A percentile compares a stretch with the other conserved stretches of the same genome.
These are phyloP conservation scores for Bergia puertoricense DNA, from an alignment of 92 coral and sea anemone genomes.

Conservation along the genomic window DNA sequence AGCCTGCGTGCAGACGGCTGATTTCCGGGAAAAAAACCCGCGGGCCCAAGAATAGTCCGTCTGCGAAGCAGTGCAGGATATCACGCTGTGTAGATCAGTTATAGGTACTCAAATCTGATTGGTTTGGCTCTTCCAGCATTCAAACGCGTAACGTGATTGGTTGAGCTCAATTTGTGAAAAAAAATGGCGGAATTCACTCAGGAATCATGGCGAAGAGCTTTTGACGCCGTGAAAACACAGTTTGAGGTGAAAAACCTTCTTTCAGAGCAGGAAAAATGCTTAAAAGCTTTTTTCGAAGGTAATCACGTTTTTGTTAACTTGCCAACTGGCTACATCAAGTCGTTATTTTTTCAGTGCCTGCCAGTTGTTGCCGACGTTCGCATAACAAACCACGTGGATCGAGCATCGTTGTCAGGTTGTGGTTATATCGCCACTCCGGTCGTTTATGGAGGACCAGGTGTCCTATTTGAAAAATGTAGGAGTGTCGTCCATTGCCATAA, in stretches of 20 bases:
- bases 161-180: neutral
- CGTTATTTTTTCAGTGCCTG: slow-evolving; percentile 30
- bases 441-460: slow-evolving; percentile 76
- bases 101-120: slow-evolving; percentile 44
- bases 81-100: slow-evolving; percentile 36
- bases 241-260: too few species aligned
- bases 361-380: slow-evolving; percentile 56
- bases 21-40: too few species aligned
- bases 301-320: slow-evolving; percentile 37
- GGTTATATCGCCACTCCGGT: slow-evolving; percentile 74
- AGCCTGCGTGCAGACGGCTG: too few species aligned
- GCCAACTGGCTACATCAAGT: slow-evolving; percentile 40
- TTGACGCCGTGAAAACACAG: too few species aligned
- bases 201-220: neutral
- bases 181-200: slow-evolving; percentile 21
- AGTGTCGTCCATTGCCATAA: slow-evolving; percentile 63
- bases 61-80: too few species aligned
- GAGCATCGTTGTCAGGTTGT: slow-evolving; percentile 36
- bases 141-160: neutral
- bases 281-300: slow-evolving; percentile 29
- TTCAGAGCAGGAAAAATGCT: slow-evolving; percentile 6
- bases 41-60: too few species aligned
- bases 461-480: slow-evolving; percentile 47
- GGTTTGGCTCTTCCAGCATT: neutral
- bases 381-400: slow-evolving; percentile 60